Percentiles rank a stretch among this genome's conserved stretches.
These are phyloP conservation scores for Nemurella pictetii DNA, from an alignment of 2,888 invertebrate species.

Conservation along the genomic window DNA sequence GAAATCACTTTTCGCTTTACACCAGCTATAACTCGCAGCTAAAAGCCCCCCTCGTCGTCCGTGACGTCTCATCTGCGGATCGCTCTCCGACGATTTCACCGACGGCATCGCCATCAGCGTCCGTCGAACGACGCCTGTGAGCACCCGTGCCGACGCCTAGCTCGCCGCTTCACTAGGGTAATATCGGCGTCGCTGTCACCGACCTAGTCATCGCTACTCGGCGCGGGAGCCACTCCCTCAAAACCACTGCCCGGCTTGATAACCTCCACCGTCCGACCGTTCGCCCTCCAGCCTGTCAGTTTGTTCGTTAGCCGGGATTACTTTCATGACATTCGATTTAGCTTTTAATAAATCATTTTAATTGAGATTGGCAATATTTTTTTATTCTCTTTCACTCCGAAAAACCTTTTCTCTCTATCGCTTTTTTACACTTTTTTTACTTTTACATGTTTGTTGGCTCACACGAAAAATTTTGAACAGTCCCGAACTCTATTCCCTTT, in stretches of 20 bases:
- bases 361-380: neutral
- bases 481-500: neutral
- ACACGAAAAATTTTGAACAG: neutral
- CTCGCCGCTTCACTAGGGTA: too few relatives aligned
- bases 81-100: neutral
- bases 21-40: neutral
- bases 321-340: conserved; percentile 9
- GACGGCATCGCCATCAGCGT: neutral
- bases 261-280: neutral
- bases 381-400: neutral
- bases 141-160: neutral
- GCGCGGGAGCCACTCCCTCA: neutral
- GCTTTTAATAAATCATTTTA: conserved; percentile 19
- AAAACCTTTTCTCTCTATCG: neutral
- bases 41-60: neutral
- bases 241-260: neutral
- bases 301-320: conserved; percentile 7
- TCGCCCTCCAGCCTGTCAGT: neutral
- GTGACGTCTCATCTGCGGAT: neutral
- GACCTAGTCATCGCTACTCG: neutral
- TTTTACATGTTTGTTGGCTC: neutral
- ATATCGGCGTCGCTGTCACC: conserved; percentile 1
- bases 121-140: neutral
- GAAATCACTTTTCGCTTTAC: neutral
- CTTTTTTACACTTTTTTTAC: neutral